phyloP scores from a whole-genome alignment of 92 coral and sea anemone genomes.

The Heteractis magnifica region DNA sequence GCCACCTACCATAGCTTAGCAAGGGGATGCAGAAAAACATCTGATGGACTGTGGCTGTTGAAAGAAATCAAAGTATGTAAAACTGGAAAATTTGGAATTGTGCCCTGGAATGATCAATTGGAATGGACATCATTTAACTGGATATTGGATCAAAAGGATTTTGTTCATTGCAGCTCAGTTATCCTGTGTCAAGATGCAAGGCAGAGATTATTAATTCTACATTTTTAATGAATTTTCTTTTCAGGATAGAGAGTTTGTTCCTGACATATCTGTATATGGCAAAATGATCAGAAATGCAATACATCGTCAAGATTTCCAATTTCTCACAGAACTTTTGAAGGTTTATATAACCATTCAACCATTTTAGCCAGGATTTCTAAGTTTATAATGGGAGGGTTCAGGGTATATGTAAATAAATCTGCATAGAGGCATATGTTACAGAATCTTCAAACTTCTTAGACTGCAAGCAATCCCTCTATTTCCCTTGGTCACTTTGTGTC shows the following conservation, averaged over 20 bases:
- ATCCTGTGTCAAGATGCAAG: too few species aligned
- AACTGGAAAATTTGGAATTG: neutral
- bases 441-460: too few species aligned
- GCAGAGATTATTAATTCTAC: too few species aligned
- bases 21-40: slow-evolving; percentile 52
- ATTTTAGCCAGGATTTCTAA: neutral
- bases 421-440: too few species aligned
- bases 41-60: slow-evolving; percentile 58
- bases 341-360: slow-evolving; percentile 20
- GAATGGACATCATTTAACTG: too few species aligned
- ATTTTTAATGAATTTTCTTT: neutral
- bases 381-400: too few species aligned
- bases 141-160: too few species aligned
- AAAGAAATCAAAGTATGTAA: slow-evolving; percentile 57
- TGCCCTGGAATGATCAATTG: too few species aligned
- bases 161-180: too few species aligned
- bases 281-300: slow-evolving; percentile 59
- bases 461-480: too few species aligned
- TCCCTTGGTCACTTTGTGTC: too few species aligned
- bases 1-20: slow-evolving; percentile 62
- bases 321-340: slow-evolving; percentile 67
- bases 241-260: slow-evolving; percentile 51
- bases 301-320: slow-evolving; percentile 36
- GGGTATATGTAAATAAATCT: neutral
- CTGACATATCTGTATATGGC: slow-evolving; percentile 48